Evolutionary conservation across 2,113 vertebrate species (phyloP), one percentile per base, ranked within the genome.

Genomic region (Cyphomyrus plagiostoma): DNA sequence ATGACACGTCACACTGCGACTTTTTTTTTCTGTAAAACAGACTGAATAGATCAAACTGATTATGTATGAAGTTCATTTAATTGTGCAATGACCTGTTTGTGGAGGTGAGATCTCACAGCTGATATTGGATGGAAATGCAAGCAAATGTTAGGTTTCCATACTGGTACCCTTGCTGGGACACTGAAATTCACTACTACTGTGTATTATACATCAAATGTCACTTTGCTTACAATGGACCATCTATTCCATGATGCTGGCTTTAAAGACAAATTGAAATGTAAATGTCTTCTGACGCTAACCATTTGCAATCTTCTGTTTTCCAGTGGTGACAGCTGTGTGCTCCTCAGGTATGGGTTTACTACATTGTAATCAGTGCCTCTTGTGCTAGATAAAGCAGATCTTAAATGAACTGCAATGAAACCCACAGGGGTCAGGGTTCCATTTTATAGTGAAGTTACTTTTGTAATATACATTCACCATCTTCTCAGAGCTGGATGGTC

Each of bases 261-360:
- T 62, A 62, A 58, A 30, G 66, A 74, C 13, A 15, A 9, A 0
- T 1, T 2, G 70, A 39, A 62, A n/a, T 45, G 26, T 6, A 56
- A 42, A 88, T 56, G 13, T 58, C 23, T 26, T 66, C 8, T 42
- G 53, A 21, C 50, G 17, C 4, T 9, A 39, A 17, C 9, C 19
- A 7, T 87, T 15, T 39, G 30, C 13, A 2, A 30, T 45, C 84
- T 6, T 91, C 84, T 89, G 0, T 91, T 77, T 89, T 90, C 7
- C 90, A 94, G 92, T 91, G 52, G 62, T 92, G 88, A 89, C 85
- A 53, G 74, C 91, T 85, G 70, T 66, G 62, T 93, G 83, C 90
- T 88, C 80, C 80, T 84, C 45, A 84, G 80, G 42, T 45, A 82
- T 42, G 77, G n/a, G 23, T 3, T 62, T 62, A n/a, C 2, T 62